Conservation (phyloP, 2,888 invertebrate species). For the Lamproptera curius region DNA sequence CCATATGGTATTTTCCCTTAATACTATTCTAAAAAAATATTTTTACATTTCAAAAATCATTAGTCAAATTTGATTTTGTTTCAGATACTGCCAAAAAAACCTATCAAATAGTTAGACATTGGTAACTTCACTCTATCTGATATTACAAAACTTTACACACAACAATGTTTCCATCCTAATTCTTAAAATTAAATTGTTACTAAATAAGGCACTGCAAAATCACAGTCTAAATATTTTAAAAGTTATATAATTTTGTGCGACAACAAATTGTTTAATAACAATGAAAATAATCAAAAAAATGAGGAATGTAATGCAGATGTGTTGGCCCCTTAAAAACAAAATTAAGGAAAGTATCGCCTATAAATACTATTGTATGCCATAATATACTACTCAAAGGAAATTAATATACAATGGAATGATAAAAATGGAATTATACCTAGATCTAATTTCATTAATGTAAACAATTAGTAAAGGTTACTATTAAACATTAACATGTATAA, state of each 20-base stretch:
- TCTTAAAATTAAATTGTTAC: constrained; percentile 13
- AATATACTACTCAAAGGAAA: not conserved
- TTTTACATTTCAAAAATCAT: constrained; percentile 28
- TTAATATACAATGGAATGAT: constrained; percentile 8
- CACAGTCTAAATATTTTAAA: constrained; percentile 37
- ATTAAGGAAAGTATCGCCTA: no score
- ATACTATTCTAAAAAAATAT: constrained; percentile 26
- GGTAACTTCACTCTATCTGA: constrained; percentile 12
- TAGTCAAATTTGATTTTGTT: constrained; percentile 14
- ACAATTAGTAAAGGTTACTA: no score
- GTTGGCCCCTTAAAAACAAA: no score
- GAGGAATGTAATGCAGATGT: no score
- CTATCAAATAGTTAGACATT: constrained; percentile 12
- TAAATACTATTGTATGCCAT: no score
- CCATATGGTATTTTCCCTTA: constrained; percentile 49
- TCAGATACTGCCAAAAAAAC: constrained; percentile 2
- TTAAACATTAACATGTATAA: no score
- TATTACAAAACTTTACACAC: constrained; percentile 4
- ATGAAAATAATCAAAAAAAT: not conserved
- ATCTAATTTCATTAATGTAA: not conserved
- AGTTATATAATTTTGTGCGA: constrained; percentile 23
- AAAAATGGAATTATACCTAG: constrained; percentile 2
- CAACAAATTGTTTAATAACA: not conserved
- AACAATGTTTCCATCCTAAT: constrained; percentile 5
- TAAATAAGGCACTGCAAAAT: constrained; percentile 63